Evolutionary conservation across 2,888 invertebrate species (phyloP).

Genomic region (Tolmerus cingulatus): DNA sequence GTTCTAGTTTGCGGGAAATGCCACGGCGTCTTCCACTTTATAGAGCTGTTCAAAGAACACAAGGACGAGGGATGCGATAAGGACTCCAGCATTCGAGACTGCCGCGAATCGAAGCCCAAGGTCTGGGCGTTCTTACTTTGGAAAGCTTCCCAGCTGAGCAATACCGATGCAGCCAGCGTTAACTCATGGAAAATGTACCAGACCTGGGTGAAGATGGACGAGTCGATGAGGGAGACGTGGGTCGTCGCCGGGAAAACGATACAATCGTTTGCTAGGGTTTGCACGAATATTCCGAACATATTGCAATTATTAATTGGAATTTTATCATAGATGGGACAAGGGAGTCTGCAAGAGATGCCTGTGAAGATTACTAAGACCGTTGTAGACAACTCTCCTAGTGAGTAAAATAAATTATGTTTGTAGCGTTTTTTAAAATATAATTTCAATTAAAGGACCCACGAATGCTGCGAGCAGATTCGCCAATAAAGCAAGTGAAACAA

Average conservation of each 20-base stretch:
- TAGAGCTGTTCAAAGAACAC: conserved; percentile 81
- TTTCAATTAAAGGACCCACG: background rate
- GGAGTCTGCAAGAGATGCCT: conserved; percentile 63
- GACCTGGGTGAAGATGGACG: conserved; percentile 83
- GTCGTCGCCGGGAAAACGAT: conserved; percentile 80
- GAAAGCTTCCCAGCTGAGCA: conserved; percentile 71
- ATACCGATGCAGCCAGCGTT: conserved; percentile 62
- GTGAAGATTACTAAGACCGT: conserved; percentile 64
- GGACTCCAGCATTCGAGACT: conserved; percentile 70
- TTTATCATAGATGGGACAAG: conserved; percentile 57
- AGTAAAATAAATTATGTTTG: background rate
- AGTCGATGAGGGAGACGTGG: conserved; percentile 78
- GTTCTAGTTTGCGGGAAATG: conserved; percentile 86
- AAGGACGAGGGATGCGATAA: conserved; percentile 69
- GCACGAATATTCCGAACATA: background rate
- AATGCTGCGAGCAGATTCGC: background rate
- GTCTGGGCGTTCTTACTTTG: conserved; percentile 86
- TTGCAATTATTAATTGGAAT: background rate
- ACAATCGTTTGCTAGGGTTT: conserved; percentile 75
- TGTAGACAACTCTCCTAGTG: conserved; percentile 55
- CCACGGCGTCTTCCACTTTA: conserved; percentile 79
- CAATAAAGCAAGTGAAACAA: background rate
- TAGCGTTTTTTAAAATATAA: background rate
- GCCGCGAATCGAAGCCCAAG: conserved; percentile 80
- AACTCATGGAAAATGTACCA: conserved; percentile 84